These are phyloP conservation scores for Torymus tubicola DNA, from an alignment of 2,888 invertebrate species.

Conservation along the genomic window DNA sequence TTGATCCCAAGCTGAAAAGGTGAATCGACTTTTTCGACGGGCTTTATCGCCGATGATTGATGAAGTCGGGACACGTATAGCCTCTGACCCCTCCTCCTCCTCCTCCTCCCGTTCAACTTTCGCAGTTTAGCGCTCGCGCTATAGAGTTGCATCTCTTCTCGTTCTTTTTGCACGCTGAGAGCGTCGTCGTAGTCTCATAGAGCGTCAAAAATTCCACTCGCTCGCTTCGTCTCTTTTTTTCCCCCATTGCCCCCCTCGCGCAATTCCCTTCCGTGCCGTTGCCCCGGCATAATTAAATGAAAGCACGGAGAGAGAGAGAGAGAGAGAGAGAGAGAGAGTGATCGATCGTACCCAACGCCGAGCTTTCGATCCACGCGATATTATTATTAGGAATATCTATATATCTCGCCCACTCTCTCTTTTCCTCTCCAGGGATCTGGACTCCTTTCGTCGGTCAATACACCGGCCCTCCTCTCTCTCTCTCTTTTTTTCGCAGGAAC, in stretches of 20 bases:
- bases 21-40: constrained; percentile 66
- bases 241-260: constrained; percentile 12
- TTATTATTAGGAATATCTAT: constrained; percentile 30
- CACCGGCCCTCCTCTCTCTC: neutral
- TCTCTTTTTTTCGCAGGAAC: constrained; percentile 12
- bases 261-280: constrained; percentile 51
- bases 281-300: constrained; percentile 70
- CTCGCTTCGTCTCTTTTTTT: constrained; percentile 44
- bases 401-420: constrained; percentile 12
- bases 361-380: constrained; percentile 10
- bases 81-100: constrained; percentile 36
- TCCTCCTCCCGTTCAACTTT: constrained; percentile 24
- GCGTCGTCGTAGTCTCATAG: neutral
- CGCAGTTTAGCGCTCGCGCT: constrained; percentile 4
- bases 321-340: constrained; percentile 59
- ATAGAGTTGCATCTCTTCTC: neutral
- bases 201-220: constrained; percentile 56
- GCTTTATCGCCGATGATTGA: constrained; percentile 71
- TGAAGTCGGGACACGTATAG: constrained; percentile 63
- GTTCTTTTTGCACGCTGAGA: neutral
- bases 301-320: constrained; percentile 61
- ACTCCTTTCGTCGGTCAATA: constrained; percentile 33
- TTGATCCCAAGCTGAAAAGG: constrained; percentile 62
- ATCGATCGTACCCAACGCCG: constrained; percentile 66
- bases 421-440: constrained; percentile 1